These are phyloP conservation scores for Coptodon rendalli DNA, from an alignment of 2,113 vertebrate species.

Conservation along the genomic window DNA sequence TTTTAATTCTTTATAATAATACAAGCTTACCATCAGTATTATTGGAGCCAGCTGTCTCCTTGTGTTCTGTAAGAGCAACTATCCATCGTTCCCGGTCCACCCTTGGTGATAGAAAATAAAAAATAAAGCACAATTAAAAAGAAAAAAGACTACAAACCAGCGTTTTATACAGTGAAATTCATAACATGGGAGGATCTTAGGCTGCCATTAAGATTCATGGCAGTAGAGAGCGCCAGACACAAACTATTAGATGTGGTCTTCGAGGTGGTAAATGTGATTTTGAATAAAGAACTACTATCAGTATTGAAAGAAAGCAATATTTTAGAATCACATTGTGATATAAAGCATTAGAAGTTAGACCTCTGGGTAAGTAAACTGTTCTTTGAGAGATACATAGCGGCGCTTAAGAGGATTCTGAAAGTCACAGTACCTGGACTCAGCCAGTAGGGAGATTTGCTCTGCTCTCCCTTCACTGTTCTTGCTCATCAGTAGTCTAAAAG, in stretches of 20 bases:
- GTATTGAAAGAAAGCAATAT: neutral
- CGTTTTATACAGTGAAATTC: neutral
- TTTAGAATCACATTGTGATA: neutral
- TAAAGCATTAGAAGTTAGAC: neutral
- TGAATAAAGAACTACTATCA: neutral
- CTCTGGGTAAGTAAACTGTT: neutral
- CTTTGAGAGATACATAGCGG: neutral
- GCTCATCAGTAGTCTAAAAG: conserved; percentile 79
- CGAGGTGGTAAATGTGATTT: neutral
- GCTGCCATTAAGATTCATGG: neutral
- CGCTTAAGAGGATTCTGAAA: neutral
- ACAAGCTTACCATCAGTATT: conserved; percentile 75
- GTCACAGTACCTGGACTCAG: conserved; percentile 77
- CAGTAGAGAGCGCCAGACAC: conserved; percentile 55
- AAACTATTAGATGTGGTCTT: neutral
- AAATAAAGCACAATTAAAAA: neutral
- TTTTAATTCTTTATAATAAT: neutral
- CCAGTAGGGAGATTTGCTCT: conserved; percentile 75
- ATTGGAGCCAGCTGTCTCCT: conserved; percentile 30
- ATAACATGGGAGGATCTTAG: neutral
- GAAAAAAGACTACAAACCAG: neutral
- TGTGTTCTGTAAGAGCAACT: conserved; percentile 71
- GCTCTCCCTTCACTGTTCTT: conserved; percentile 81
- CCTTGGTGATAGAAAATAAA: conserved; percentile 59
- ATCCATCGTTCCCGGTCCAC: conserved; percentile 89